Base-by-base conservation (phyloP, 2,888 invertebrate genomes). In the Pollenia labialis region DNA sequence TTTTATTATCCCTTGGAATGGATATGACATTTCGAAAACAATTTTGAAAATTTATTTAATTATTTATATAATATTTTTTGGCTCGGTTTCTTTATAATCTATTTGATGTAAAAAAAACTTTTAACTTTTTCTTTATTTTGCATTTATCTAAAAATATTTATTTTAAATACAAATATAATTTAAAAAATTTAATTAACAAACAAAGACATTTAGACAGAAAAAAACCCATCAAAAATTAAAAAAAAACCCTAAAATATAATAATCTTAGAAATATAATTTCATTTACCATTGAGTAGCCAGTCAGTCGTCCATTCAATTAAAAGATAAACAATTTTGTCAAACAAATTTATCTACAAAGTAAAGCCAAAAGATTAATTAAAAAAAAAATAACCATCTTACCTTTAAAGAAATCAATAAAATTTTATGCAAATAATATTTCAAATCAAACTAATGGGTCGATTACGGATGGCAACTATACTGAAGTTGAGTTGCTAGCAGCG, bases 101-200 rank as follows among this genome's bases (percentile, higher is more conserved):
- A 77, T 69, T 74, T 72, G 68, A 84, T 84, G 74, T 81, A 81
- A 72, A 72, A 54, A 77, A 85, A 81, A 85, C 62, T 60, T 32
- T 69, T 64, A 64, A 72, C 74, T 80, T 79, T 50, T 84, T 58
- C 40, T 77, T 54, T 64, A 40, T 46, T 79, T 83, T 84, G 84
- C 84, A 87, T 87, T 87, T 84, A 87, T 87, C 84, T 84, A 84
- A 86, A 84, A 69, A 74, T 83, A 83, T 85, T 81, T 81, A 83
- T 86, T 83, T 76, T 80, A 64, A 69, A 76, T 52, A 71, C 23
- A 76, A 64, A 58, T 80, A 72, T 62, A 71, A n/a, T 62, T 77
- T 60, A 54, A 58, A 76, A 81, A 54, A 32, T 32, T 54, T 64
- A 72, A 74, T 58, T 62, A 62, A 81, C 12, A 77, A 23, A 23